Evolutionary conservation across 2,797 vertebrate species (phyloP).

Genomic region (Triplophysa yarkandensis): DNA sequence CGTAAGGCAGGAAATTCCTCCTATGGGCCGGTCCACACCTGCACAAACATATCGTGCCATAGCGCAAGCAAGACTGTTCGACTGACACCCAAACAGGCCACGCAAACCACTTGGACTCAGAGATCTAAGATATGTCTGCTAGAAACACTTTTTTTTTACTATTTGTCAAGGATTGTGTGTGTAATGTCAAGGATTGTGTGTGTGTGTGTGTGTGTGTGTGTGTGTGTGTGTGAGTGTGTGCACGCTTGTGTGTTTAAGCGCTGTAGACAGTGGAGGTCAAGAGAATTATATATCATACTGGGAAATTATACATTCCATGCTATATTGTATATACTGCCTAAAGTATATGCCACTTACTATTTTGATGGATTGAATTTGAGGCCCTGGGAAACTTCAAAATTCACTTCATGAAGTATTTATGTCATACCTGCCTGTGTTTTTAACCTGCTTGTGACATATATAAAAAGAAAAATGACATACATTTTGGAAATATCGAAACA

Average conservation of each 20-base stretch:
- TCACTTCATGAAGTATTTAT: background rate
- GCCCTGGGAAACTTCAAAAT: background rate
- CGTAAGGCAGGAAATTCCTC: slow-evolving; percentile 81
- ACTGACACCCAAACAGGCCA: slow-evolving; percentile 39
- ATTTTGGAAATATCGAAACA: slow-evolving; percentile 4
- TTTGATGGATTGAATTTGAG: background rate
- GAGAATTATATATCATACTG: background rate
- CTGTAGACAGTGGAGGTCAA: background rate
- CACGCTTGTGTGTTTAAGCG: too few species aligned
- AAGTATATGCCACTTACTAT: background rate
- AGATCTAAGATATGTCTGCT: slow-evolving; percentile 24
- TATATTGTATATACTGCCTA: background rate
- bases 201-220: background rate
- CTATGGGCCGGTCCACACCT: slow-evolving; percentile 79
- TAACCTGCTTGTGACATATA: too few species aligned
- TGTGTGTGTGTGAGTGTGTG: background rate
- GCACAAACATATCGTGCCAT: slow-evolving; percentile 76
- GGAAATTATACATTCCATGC: background rate
- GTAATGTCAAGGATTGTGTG: slow-evolving; percentile 1
- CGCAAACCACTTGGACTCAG: slow-evolving; percentile 18
- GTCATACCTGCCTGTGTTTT: background rate
- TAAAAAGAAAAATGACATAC: slow-evolving; percentile 2
- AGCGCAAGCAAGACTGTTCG: slow-evolving; percentile 47
- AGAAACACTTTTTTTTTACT: slow-evolving; percentile 17
- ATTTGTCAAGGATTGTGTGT: slow-evolving; percentile 7